These are phyloP conservation scores for Cynopterus sphinx DNA, from an alignment of 2,797 vertebrate species.

Conservation along the genomic window DNA sequence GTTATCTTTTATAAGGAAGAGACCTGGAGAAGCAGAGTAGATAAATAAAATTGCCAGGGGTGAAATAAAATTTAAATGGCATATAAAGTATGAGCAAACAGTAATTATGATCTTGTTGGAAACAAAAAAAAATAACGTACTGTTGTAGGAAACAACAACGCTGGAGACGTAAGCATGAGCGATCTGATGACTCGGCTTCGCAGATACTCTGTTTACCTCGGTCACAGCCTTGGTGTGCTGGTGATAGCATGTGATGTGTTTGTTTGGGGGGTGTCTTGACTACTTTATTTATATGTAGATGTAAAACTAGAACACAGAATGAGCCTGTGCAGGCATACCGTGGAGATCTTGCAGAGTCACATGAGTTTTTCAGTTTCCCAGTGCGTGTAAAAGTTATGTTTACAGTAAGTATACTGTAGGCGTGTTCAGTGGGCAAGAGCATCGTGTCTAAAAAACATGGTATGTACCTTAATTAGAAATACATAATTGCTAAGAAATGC, in stretches of 20 bases:
- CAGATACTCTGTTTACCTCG: background rate
- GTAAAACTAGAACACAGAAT: background rate
- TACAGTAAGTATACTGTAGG: background rate
- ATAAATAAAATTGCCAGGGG: background rate
- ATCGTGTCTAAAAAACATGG: background rate
- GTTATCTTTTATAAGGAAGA: background rate
- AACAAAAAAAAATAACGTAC: background rate
- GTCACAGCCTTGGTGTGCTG: background rate
- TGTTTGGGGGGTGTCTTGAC: background rate
- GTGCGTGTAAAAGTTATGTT: background rate
- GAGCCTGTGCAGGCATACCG: background rate
- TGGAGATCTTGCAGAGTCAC: background rate
- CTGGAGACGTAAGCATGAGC: background rate
- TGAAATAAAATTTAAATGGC: background rate
- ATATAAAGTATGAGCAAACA: background rate
- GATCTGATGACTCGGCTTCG: background rate
- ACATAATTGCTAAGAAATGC: background rate
- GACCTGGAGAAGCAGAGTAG: background rate
- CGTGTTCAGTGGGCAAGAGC: background rate
- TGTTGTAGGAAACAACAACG: background rate
- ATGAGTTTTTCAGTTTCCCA: background rate
- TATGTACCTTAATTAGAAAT: background rate
- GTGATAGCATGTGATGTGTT: background rate
- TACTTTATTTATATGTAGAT: background rate
- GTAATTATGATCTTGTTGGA: background rate